Evolutionary conservation across 1,140 invertebrate genomes (phyloP), one percentile per base, ranked within the genome.

Genomic region (Rhyacophila brunnea): DNA sequence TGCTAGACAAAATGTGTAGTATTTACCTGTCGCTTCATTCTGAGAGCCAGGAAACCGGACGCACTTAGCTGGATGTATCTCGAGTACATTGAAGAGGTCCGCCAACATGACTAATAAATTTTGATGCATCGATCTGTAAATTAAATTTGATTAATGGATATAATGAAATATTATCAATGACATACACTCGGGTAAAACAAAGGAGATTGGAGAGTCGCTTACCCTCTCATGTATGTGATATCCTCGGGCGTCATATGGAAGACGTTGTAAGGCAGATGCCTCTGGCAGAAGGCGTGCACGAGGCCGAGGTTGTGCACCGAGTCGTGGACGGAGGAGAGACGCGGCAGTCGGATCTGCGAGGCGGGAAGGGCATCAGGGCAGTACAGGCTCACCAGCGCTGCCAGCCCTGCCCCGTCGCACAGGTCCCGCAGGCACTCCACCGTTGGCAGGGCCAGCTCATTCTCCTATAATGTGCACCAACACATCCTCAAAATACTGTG

Each of bases 241-340:
- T 99, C 96, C 74, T 98, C 95, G 36, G 94, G 92, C 71, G 88
- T 88, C 82, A 98, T 91, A 73, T 98, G 95, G 80, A 96, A 96
- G 70, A 94, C 88, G 68, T 91, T 87, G 74, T 88, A 88, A 60
- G 94, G 93, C 70, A 98, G 83, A 72, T 85, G 83, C 72, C 85
- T 83, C 62, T 83, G 76, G 73, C 94, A 98, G 79, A 98, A 98
- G 66, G 87, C 85, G 69, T 91, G 85, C 40, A 98, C 88, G 64
- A 97, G 80, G 66, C 90, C 86, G 19, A 99, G 85, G 80, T 99
- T 99, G 78, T 96, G 92, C 60, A 98, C 83, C 51, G 93, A 96
- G 75, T 98, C 95, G 57, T 77, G 81, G 75, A 69, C 80, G 70
- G 68, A 82, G 66, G 70, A 84, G 72, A 88, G 81, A 69, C 87